Percentiles rank a stretch among this genome's conserved stretches.
These are phyloP conservation scores for Aegotheles bennettii DNA, from an alignment of 2,113 vertebrate species.

Conservation along the genomic window DNA sequence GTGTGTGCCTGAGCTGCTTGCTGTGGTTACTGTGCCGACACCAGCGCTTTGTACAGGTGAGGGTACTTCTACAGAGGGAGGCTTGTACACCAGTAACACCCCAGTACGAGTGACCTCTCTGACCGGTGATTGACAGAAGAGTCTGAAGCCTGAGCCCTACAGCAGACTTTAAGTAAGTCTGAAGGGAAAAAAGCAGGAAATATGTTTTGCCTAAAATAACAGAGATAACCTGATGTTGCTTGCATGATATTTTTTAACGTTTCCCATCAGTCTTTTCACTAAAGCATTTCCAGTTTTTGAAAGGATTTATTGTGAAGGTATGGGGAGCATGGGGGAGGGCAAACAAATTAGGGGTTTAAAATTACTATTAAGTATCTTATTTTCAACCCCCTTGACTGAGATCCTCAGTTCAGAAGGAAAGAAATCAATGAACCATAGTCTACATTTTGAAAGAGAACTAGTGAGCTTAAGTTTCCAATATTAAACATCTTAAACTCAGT, in stretches of 20 bases:
- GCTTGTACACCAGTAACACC: background rate
- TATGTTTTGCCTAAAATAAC: constrained; percentile 53
- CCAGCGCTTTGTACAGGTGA: background rate
- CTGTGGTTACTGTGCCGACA: background rate
- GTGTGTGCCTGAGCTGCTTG: rapidly evolving
- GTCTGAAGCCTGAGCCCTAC: background rate
- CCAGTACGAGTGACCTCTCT: background rate
- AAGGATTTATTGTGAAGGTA: constrained; percentile 61
- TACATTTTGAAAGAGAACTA: constrained; percentile 4
- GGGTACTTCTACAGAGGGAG: background rate
- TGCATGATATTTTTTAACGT: background rate
- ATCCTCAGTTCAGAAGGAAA: constrained; percentile 44
- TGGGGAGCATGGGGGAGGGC: background rate
- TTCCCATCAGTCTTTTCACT: constrained; percentile 53
- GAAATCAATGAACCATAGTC: constrained; percentile 52
- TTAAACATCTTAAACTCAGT: background rate
- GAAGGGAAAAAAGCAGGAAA: constrained; percentile 40
- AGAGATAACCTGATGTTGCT: constrained; percentile 50
- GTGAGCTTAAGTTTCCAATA: constrained; percentile 26
- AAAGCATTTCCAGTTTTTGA: constrained; percentile 43
- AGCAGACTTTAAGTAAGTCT: background rate
- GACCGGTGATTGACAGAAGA: background rate
- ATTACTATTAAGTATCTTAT: constrained; percentile 60
- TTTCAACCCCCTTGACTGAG: constrained; percentile 49
- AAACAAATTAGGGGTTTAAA: constrained; percentile 60